phyloP scores from a whole-genome alignment of 2,888 invertebrate species.

The Orthosia incerta region DNA sequence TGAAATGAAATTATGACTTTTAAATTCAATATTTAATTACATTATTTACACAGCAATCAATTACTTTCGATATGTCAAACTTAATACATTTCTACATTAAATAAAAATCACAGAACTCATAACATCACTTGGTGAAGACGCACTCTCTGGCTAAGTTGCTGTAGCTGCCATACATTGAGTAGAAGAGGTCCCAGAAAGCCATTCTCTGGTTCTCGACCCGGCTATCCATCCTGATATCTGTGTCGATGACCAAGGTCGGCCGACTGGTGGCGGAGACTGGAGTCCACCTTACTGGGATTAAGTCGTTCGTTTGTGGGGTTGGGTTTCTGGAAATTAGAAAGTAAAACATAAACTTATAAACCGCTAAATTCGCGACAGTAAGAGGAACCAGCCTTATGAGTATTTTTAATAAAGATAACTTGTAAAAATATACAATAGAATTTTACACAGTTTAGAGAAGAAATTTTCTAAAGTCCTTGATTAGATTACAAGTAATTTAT shows the following conservation, averaged over 20 bases:
- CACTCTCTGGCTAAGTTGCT: conserved; percentile 77
- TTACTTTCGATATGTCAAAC: conserved; percentile 7
- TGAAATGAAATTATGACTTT: background rate
- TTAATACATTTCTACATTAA: conserved; percentile 17
- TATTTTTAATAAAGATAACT: background rate
- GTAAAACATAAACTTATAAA: background rate
- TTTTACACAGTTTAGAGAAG: too few relatives aligned
- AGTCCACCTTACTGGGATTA: conserved; percentile 80
- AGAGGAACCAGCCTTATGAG: too few relatives aligned
- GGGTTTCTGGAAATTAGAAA: conserved; percentile 79
- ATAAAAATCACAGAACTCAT: conserved; percentile 25
- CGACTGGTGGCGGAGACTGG: conserved; percentile 74
- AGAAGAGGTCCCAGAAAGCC: conserved; percentile 88
- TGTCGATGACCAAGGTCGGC: conserved; percentile 82
- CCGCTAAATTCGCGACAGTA: too few relatives aligned
- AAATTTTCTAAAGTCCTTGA: too few relatives aligned
- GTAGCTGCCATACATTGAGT: conserved; percentile 78
- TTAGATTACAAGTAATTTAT: too few relatives aligned
- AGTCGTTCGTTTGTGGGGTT: conserved; percentile 74
- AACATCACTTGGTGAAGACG: conserved; percentile 56
- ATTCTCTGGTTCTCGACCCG: conserved; percentile 81
- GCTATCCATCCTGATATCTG: conserved; percentile 74
- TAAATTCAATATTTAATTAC: conserved; percentile 22
- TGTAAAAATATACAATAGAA: background rate
- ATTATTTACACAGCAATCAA: conserved; percentile 42